A percentile compares a stretch with the other conserved stretches of the same genome.
Conservation (phyloP, 1,140 invertebrate species). For the Anastrepha ludens region DNA sequence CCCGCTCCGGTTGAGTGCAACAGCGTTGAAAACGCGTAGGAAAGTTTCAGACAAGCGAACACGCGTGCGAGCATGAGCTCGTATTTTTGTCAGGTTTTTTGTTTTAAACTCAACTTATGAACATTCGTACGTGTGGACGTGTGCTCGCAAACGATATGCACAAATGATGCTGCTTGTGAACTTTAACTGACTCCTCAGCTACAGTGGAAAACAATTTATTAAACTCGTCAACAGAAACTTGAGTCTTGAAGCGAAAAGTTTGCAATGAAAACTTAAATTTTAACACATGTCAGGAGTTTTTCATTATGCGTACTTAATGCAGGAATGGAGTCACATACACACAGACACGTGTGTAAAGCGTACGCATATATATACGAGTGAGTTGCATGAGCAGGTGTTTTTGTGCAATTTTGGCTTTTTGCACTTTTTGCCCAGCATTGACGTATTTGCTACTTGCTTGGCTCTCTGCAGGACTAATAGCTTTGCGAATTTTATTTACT, state of each 20-base stretch:
- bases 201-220: slow-evolving; percentile 49
- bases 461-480: too few relatives aligned
- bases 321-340: not conserved
- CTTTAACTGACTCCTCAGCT: slow-evolving; percentile 43
- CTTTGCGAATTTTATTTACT: too few relatives aligned
- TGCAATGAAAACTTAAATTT: slow-evolving; percentile 40
- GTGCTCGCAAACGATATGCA: not conserved
- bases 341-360: not conserved
- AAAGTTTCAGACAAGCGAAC: slow-evolving; percentile 26
- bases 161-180: not conserved
- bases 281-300: slow-evolving; percentile 48
- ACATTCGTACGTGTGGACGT: not conserved
- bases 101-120: not conserved
- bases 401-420: not conserved
- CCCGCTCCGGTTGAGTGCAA: not conserved
- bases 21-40: not conserved
- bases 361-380: not conserved
- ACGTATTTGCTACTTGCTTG: not conserved
- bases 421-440: not conserved
- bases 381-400: not conserved
- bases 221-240: slow-evolving; percentile 43
- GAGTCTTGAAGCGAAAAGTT: slow-evolving; percentile 42
- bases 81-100: not conserved
- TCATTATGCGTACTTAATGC: slow-evolving; percentile 31
- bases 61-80: slow-evolving; percentile 22